Evolutionary conservation across 2,888 invertebrate species (phyloP).

Genomic region (Halictus quadricinctus): DNA sequence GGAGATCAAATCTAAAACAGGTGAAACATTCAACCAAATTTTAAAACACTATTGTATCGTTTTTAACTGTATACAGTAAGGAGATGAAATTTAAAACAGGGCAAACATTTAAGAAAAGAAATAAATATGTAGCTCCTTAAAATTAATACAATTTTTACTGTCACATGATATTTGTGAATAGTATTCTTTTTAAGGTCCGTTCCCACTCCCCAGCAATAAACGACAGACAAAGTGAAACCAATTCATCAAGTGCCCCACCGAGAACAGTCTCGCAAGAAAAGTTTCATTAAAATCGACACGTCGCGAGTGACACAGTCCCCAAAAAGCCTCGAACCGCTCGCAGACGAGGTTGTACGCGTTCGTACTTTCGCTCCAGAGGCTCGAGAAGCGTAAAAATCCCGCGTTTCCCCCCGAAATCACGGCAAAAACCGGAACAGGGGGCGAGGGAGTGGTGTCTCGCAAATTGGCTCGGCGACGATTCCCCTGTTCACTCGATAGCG

Average conservation of each 20-base stretch:
- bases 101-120: no score
- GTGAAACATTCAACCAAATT: no score
- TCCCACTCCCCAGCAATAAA: neutral
- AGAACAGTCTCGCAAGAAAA: neutral
- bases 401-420: neutral
- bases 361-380: neutral
- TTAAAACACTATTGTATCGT: no score
- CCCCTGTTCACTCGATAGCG: conserved; percentile 6
- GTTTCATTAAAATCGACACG: conserved; percentile 8
- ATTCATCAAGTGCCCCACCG: neutral
- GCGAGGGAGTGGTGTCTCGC: conserved; percentile 13
- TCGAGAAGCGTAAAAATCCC: neutral
- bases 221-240: neutral
- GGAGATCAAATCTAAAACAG: no score
- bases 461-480: conserved; percentile 42
- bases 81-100: no score
- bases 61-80: no score
- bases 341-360: neutral
- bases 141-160: no score
- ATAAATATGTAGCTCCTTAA: no score
- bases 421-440: conserved; percentile 9
- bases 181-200: no score
- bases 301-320: neutral
- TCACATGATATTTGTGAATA: no score
- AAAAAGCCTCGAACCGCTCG: neutral